These are phyloP conservation scores for Thamnaconus septentrionalis DNA, from an alignment of 2,113 vertebrate species.

Conservation along the genomic window DNA sequence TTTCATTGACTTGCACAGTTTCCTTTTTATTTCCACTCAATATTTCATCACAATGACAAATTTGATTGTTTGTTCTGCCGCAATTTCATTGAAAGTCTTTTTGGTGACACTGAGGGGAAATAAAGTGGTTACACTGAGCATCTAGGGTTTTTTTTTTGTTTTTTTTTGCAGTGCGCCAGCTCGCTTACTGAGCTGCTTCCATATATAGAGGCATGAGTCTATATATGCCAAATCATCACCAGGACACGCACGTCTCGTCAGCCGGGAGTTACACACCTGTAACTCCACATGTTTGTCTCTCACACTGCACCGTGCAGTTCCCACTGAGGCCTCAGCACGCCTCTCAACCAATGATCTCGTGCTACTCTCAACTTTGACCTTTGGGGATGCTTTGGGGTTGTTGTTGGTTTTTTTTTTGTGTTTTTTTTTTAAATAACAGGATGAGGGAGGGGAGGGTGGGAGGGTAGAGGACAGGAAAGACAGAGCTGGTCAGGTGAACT, in stretches of 20 bases:
- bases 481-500: slow-evolving; percentile 48
- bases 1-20: slow-evolving; percentile 12
- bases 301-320: slow-evolving; percentile 69
- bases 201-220: slow-evolving; percentile 46
- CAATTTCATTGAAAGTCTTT: neutral
- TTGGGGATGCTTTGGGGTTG: slow-evolving; percentile 38
- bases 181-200: too few relatives aligned
- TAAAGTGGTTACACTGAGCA: slow-evolving; percentile 67
- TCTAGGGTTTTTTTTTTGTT: too few relatives aligned
- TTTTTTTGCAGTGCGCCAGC: too few relatives aligned
- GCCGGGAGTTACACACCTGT: slow-evolving; percentile 76
- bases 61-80: too few relatives aligned
- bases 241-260: slow-evolving; percentile 59
- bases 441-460: slow-evolving; percentile 9
- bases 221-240: slow-evolving; percentile 73
- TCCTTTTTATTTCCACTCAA: slow-evolving; percentile 77
- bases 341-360: slow-evolving; percentile 62
- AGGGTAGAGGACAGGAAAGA: slow-evolving; percentile 55
- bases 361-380: slow-evolving; percentile 70
- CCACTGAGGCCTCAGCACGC: slow-evolving; percentile 64
- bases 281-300: slow-evolving; percentile 69
- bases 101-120: slow-evolving; percentile 69
- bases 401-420: slow-evolving; percentile 34
- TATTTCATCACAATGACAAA: slow-evolving; percentile 15
- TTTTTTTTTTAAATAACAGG: neutral